These are phyloP conservation scores for Megathymus violae DNA, from an alignment of 1,140 invertebrate species.

Conservation along the genomic window DNA sequence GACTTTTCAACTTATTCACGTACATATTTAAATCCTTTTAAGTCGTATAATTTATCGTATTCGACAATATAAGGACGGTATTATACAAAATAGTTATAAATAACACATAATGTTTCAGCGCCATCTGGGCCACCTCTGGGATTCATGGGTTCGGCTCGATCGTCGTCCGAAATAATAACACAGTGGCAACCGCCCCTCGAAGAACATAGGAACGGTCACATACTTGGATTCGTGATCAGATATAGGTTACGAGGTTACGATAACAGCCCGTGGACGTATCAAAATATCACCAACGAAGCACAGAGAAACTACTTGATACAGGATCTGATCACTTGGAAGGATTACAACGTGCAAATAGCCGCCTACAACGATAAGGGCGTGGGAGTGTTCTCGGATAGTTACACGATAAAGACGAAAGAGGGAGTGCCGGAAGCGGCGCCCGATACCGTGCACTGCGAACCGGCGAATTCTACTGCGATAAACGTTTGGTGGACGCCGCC, in stretches of 20 bases:
- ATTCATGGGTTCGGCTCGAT: conserved; percentile 95
- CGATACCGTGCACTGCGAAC: conserved; percentile 89
- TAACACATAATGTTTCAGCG: conserved; percentile 82
- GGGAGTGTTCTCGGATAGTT: conserved; percentile 95
- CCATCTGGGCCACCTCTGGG: conserved; percentile 95
- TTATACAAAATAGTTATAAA: too few species aligned
- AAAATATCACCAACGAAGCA: conserved; percentile 96
- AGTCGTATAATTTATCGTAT: too few species aligned
- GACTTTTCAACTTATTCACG: too few species aligned
- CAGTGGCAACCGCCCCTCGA: conserved; percentile 98
- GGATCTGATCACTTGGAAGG: conserved; percentile 98
- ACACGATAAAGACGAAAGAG: conserved; percentile 97
- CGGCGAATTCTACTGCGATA: conserved; percentile 95
- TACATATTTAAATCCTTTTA: too few species aligned
- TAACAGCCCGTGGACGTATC: conserved; percentile 93
- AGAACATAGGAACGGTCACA: conserved; percentile 96
- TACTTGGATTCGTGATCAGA: conserved; percentile 96
- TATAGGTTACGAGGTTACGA: conserved; percentile 96
- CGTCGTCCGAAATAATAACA: conserved; percentile 97
- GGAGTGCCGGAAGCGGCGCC: conserved; percentile 97
- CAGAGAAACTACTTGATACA: conserved; percentile 96
- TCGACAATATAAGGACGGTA: too few species aligned
- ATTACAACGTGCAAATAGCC: conserved; percentile 98
- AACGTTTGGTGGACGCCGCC: conserved; percentile 95
- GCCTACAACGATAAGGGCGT: conserved; percentile 98